Base-by-base conservation (phyloP, 2,888 invertebrate species). In the Uropetala carovei region DNA sequence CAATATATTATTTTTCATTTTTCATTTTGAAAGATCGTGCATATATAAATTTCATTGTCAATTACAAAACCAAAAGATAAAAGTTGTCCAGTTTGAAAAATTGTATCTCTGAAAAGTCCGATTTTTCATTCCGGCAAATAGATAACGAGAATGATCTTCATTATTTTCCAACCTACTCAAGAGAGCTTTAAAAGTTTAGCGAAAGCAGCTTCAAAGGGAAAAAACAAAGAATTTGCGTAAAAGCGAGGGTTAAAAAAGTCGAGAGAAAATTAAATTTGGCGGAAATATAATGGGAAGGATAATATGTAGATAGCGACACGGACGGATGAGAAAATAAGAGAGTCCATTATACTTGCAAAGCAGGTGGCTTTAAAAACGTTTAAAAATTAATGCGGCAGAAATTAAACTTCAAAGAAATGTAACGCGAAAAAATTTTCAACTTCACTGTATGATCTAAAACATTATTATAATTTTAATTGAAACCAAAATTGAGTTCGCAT, bases 291-390 rank as follows among this genome's bases (percentile, higher is more conserved):
- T 22, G 75, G 75, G 27, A 13, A 27, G 18, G 75, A 75, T 22
- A 68, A 22, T n/a, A 68, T 68, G n/a, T 9, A 68, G 18, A 75
- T 27, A 10, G 11, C 22, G 75, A 75, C 22, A 27, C 22, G 27
- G 27, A 27, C 18, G 22, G 75, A 75, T 27, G 75, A 75, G 27
- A 14, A 27, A 75, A 75, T 75, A 27, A 75, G 22, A 75, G 27
- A 75, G 75, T 22, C 22, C 75, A 27, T 75, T 75, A 75, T 22
- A 75, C 75, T 75, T 75, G 75, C 75, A 68, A 68, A 68, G 68
- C 18, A 75, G 75, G 75, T 13, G 9, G 75, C 75, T 75, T 75
- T 75, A 75, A 75, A 75, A 75, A 22, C 22, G 27, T 75, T 75
- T 75, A 75, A 75, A 75, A 75, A 75, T 75, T 75, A 22, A 75